Base-by-base conservation (phyloP, 2,797 vertebrate genomes). In the Lagodon rhomboides region DNA sequence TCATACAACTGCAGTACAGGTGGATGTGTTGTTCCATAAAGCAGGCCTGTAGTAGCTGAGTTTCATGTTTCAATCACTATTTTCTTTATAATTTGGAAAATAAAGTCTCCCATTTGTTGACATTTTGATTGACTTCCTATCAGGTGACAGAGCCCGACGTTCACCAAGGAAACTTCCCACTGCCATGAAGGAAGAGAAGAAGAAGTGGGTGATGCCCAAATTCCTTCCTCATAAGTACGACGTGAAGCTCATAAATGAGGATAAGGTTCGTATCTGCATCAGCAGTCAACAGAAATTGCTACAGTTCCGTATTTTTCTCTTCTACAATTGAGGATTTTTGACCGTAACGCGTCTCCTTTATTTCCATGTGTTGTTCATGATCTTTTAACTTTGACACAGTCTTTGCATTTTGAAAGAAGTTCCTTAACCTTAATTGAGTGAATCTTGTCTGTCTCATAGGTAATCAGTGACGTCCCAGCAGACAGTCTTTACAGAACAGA, bases 211-310 rank as follows among this genome's bases (percentile, higher is more conserved):
- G 44, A 99, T 98, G 90, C 98, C 98, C 25, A 99, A 99, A 86
- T 99, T 99, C 86, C 94, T 99, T 88, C 98, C 98, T 54, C 97
- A 98, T 84, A 99, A 98, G 79, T 99, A 99, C 0, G 98, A 99
- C 22, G 96, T 99, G 60, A 99, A 97, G 92, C 95, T 99, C 71
- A 94, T 98, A 79, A 97, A 89, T 30, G 98, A 99, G 91, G 98
- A 99, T 73, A 99, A 99, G 95, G 98, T 99, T 67, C 86, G 95
- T 90, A 15, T 61, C 16, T 8, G 22, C 27, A 8, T 38, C 43
- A 46, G 25, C 25, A 50, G 34, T 53, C 27, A 60, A 3, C 27
- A 15, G 12, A 17, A 59, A n/a, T 13, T 38, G 12, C 51, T 34
- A 9, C 1, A 30, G 47, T 50, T n/a, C 2, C 10, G n/a, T 54